Percentiles rank a stretch among this genome's conserved stretches.
Conservation (phyloP, 2,113 vertebrate species). For the Leuciscus idus region DNA sequence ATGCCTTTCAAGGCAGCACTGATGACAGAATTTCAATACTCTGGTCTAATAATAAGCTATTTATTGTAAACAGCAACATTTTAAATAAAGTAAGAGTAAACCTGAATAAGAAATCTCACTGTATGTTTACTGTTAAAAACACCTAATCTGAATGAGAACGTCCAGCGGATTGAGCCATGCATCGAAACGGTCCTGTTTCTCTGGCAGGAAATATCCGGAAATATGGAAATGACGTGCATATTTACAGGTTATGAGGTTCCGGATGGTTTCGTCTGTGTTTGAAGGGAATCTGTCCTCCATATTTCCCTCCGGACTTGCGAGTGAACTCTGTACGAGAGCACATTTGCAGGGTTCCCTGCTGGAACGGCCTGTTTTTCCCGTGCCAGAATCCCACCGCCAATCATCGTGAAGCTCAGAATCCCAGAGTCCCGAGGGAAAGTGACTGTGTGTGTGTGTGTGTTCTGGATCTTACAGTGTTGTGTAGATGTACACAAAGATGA, state of each 20-base stretch:
- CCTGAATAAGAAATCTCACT: constrained; percentile 12
- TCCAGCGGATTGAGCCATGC: background rate
- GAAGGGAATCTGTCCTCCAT: constrained; percentile 46
- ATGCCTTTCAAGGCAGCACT: background rate
- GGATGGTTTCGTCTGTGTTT: constrained; percentile 31
- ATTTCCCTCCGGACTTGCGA: background rate
- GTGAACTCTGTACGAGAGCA: constrained; percentile 29
- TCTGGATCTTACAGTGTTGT: constrained; percentile 84
- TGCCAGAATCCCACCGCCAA: constrained; percentile 31
- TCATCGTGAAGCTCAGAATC: constrained; percentile 8
- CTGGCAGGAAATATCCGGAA: background rate
- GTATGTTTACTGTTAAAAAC: background rate
- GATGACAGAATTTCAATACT: background rate
- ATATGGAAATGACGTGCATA: constrained; percentile 6
- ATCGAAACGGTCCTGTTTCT: background rate
- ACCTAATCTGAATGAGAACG: background rate
- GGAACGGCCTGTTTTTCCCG: constrained; percentile 28
- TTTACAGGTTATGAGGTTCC: constrained; percentile 47
- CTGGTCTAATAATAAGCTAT: background rate
- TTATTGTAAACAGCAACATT: constrained; percentile 25
- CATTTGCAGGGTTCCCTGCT: constrained; percentile 34
- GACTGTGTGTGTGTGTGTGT: background rate
- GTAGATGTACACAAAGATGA: constrained; percentile 99
- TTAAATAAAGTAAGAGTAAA: constrained; percentile 14
- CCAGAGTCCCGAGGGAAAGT: background rate